Base-by-base conservation (phyloP, 2,797 vertebrate genomes). In the Oryzias dopingdopingensis region DNA sequence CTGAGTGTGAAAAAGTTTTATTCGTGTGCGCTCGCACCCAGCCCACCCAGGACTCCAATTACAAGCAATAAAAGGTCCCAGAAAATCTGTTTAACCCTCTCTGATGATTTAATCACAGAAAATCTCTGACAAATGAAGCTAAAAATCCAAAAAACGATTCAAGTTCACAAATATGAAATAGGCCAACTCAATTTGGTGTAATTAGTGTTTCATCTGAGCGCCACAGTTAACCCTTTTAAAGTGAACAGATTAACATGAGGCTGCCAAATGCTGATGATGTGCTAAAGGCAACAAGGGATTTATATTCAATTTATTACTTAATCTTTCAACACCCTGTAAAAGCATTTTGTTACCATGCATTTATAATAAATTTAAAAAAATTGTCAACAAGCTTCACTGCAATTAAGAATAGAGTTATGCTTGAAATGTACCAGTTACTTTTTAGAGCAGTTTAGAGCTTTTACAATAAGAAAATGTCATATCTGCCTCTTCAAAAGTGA, bases 1-100 rank as follows among this genome's bases (percentile, higher is more conserved):
- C 80, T 76, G 88, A 85, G 84, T 63, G 48, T 84, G 70, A 82
- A 86, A 86, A 82, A 89, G 88, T 86, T 74, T 78, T 86, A 86
- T 89, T 83, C 82, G 14, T 87, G 81, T 77, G 83, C 59, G 76
- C 75, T 79, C 58, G 67, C 65, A 74, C 65, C 61, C 67, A 51
- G 72, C 75, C 77, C 68, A 73, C 62, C 32, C 65, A 63, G 77
- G 82, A 78, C 71, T 81, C 75, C 67, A 80, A 87, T 89, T 89
- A 83, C 81, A 86, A 65, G 77, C 79, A 88, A 88, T 86, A 88
- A 85, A 72, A 71, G 72, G 70, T 86, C 32, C 32, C 32, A 32
- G 32, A 32, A 32, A 32, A 32, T 79, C 82, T 83, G 81, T 84
- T 81, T 83, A 87, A 88, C 82, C 85, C 79, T 58, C 69, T 73